Evolutionary conservation across 2,113 vertebrate genomes (phyloP).

Genomic region (Pleuronectes platessa): DNA sequence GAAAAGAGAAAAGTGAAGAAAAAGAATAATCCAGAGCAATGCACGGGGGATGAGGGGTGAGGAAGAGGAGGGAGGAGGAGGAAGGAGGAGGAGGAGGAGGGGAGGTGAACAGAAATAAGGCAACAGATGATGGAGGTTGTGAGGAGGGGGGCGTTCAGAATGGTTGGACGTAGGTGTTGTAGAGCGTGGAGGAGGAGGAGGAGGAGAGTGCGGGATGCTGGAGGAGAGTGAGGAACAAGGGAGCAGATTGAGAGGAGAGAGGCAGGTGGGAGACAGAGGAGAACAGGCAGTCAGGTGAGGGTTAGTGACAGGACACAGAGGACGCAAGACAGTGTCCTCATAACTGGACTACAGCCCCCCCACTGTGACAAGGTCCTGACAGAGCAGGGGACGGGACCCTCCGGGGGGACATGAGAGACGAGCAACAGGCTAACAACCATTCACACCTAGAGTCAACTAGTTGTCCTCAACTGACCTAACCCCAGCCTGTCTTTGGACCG

Average conservation of each 20-base stretch:
- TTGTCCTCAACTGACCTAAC: too few species aligned
- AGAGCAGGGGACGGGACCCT: too few species aligned
- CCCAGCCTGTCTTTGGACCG: too few species aligned
- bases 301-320: slow-evolving; percentile 71
- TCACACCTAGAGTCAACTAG: too few species aligned
- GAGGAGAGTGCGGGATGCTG: slow-evolving; percentile 73
- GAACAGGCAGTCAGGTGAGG: slow-evolving; percentile 71
- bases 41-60: slow-evolving; percentile 42
- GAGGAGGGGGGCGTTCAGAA: slow-evolving; percentile 66
- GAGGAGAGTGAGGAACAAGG: slow-evolving; percentile 66
- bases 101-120: slow-evolving; percentile 61
- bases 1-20: slow-evolving; percentile 66
- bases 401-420: too few species aligned
- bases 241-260: slow-evolving; percentile 62
- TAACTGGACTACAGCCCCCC: neutral
- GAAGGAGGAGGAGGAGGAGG: neutral
- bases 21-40: slow-evolving; percentile 72
- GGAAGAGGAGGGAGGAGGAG: neutral
- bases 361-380: neutral
- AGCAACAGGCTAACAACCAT: too few species aligned
- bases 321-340: slow-evolving; percentile 32
- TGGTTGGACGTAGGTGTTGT: slow-evolving; percentile 76
- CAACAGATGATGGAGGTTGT: slow-evolving; percentile 50
- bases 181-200: slow-evolving; percentile 52
- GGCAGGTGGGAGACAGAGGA: slow-evolving; percentile 70